A percentile compares a stretch with the other conserved stretches of the same genome.
Conservation (phyloP, 1,140 invertebrate species). For the Globodera rostochiensis region DNA sequence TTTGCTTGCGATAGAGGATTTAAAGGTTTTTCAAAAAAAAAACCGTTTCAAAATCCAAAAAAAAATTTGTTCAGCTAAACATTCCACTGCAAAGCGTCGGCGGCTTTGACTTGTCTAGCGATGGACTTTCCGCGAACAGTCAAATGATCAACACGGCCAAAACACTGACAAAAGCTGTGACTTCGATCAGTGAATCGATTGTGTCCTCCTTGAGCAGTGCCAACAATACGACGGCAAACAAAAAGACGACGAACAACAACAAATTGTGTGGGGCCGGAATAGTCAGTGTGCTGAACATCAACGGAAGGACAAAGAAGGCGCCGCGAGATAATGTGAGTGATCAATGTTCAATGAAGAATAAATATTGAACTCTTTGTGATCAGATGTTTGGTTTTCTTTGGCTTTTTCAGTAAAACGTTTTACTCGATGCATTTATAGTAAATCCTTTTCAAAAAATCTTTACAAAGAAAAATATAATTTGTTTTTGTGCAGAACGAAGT, state of each 20-base stretch:
- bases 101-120: constrained; percentile 13
- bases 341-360: no score
- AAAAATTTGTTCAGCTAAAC: neutral
- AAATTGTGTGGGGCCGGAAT: constrained; percentile 72
- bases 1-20: constrained; percentile 79
- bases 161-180: constrained; percentile 69
- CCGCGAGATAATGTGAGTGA: no score
- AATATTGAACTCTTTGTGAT: no score
- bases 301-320: constrained; percentile 69
- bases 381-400: no score
- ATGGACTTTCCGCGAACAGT: neutral
- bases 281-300: constrained; percentile 83
- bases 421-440: no score
- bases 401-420: neutral
- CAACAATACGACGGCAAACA: constrained; percentile 4
- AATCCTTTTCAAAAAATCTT: no score
- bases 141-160: neutral
- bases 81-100: neutral
- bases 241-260: constrained; percentile 27
- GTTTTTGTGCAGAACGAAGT: no score
- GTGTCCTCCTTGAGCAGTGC: constrained; percentile 67
- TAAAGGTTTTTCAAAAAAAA: constrained; percentile 67
- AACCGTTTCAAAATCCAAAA: neutral
- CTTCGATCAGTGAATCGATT: constrained; percentile 87
- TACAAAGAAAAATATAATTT: no score